Evolutionary conservation across 1,140 invertebrate genomes (phyloP).

Genomic region (Leptinotarsa texana): DNA sequence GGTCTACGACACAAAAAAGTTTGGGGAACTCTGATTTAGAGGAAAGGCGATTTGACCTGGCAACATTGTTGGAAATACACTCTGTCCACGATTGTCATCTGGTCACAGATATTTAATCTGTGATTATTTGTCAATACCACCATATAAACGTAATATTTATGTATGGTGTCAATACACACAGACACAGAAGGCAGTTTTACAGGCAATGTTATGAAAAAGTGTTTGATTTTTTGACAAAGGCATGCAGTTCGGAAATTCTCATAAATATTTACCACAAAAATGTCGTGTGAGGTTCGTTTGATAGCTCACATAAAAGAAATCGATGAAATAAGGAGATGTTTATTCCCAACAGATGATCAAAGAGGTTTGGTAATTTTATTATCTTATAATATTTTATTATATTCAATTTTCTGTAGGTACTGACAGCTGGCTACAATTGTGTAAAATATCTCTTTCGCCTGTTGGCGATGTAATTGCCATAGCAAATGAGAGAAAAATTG

Average conservation of each 20-base stretch:
- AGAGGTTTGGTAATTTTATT: conserved; percentile 47
- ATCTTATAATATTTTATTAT: neutral
- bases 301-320: conserved; percentile 68
- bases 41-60: too few relatives aligned
- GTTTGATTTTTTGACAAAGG: too few relatives aligned
- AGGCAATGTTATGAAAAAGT: too few relatives aligned
- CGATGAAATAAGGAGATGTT: conserved; percentile 61
- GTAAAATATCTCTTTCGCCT: conserved; percentile 72
- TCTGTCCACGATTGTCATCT: too few relatives aligned
- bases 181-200: too few relatives aligned
- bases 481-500: conserved; percentile 67
- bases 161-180: too few relatives aligned
- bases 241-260: neutral
- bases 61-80: too few relatives aligned
- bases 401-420: conserved; percentile 55
- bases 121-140: too few relatives aligned
- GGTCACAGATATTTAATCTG: too few relatives aligned
- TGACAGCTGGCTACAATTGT: conserved; percentile 73
- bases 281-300: conserved; percentile 73
- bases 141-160: too few relatives aligned
- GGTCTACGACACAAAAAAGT: too few relatives aligned
- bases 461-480: conserved; percentile 73
- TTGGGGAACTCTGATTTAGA: too few relatives aligned
- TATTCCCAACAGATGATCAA: conserved; percentile 61
- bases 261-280: conserved; percentile 45